A percentile compares a stretch with the other conserved stretches of the same genome.
phyloP scores from a whole-genome alignment of 2,797 vertebrate species.

The Eulemur albifrons region DNA sequence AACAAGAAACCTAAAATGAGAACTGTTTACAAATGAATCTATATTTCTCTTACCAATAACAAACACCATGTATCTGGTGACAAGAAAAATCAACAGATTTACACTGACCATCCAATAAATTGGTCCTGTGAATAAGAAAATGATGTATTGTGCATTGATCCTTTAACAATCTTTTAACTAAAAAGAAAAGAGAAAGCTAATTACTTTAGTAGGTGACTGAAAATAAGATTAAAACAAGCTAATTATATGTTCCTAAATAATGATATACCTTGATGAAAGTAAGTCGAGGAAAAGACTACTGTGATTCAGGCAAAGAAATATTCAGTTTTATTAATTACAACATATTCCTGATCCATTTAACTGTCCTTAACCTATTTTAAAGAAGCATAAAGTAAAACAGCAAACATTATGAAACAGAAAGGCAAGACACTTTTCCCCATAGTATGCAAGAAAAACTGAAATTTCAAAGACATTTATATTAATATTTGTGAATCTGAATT shows the following conservation, averaged over 20 bases:
- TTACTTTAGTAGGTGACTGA: slow-evolving; percentile 84
- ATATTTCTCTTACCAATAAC: slow-evolving; percentile 85
- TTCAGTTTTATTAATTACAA: slow-evolving; percentile 80
- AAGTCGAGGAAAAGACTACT: slow-evolving; percentile 78
- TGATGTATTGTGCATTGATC: slow-evolving; percentile 84
- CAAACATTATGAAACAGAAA: slow-evolving; percentile 36
- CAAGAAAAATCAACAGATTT: slow-evolving; percentile 88
- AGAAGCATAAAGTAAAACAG: slow-evolving; percentile 62
- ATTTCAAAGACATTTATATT: neutral
- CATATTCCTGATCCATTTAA: slow-evolving; percentile 71
- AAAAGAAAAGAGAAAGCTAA: slow-evolving; percentile 85
- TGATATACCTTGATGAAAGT: slow-evolving; percentile 84
- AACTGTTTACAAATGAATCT: slow-evolving; percentile 79
- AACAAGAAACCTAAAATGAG: slow-evolving; percentile 79
- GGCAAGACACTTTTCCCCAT: neutral
- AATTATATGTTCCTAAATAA: slow-evolving; percentile 85
- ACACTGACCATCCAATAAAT: slow-evolving; percentile 83
- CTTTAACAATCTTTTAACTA: slow-evolving; percentile 82
- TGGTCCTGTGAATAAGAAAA: slow-evolving; percentile 83
- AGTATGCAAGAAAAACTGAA: neutral
- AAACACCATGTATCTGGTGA: slow-evolving; percentile 83
- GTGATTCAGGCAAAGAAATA: slow-evolving; percentile 69
- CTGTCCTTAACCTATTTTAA: slow-evolving; percentile 59
- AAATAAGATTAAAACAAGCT: slow-evolving; percentile 87
- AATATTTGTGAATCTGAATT: neutral